These are phyloP conservation scores for Empis livida DNA, from an alignment of 2,888 invertebrate species.

Conservation along the genomic window DNA sequence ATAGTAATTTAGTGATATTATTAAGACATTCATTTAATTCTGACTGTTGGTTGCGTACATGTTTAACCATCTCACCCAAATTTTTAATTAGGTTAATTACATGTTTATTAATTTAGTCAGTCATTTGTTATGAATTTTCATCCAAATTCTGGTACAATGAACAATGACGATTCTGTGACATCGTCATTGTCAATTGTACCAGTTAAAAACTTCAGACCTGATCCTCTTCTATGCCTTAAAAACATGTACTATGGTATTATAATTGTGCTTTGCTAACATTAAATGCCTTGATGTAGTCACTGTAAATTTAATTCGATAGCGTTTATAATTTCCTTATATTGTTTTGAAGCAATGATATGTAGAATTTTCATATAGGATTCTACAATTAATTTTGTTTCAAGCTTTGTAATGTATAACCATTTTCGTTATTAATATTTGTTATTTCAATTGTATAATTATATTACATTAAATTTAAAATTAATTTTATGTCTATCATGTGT, in stretches of 20 bases:
- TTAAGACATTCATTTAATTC: background rate
- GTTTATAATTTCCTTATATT: background rate
- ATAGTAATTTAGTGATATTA: background rate
- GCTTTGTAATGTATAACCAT: background rate
- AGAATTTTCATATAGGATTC: background rate
- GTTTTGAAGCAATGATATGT: background rate
- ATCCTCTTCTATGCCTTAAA: background rate
- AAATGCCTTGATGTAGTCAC: background rate
- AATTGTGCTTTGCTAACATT: background rate
- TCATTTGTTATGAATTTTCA: background rate
- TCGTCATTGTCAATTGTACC: background rate
- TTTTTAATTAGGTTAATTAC: background rate
- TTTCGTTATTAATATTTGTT: background rate
- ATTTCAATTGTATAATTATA: background rate
- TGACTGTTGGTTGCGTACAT: background rate
- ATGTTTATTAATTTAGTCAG: background rate
- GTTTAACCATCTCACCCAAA: background rate
- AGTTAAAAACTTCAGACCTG: background rate
- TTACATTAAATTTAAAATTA: too few species aligned
- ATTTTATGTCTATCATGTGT: too few species aligned
- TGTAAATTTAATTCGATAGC: background rate
- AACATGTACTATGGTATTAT: background rate
- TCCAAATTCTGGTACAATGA: too few species aligned
- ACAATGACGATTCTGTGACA: background rate
- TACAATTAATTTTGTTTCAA: background rate